phyloP scores from a whole-genome alignment of 2,113 vertebrate genomes.

The Charina bottae region DNA sequence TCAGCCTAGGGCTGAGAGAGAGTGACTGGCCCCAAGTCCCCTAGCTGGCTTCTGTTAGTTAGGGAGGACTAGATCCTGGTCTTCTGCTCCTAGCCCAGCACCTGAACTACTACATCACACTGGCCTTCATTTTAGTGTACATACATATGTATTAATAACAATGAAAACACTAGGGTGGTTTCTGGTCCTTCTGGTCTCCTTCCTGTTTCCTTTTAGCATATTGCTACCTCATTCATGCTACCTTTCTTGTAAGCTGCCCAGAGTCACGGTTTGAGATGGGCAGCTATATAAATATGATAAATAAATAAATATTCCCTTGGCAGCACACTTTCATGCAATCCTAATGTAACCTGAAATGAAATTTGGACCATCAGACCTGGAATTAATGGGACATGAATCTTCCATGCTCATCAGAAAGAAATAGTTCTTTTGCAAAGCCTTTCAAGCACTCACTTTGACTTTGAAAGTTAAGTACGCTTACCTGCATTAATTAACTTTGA shows the following conservation, averaged over 20 bases:
- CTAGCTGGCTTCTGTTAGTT: not conserved
- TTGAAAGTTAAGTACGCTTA: not conserved
- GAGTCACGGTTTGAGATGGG: not conserved
- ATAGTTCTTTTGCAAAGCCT: not conserved
- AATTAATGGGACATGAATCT: not conserved
- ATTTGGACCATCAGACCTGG: not conserved
- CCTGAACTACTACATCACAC: not conserved
- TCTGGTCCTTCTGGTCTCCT: not conserved
- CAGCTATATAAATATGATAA: not conserved
- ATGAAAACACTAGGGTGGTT: not conserved
- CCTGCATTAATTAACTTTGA: not conserved
- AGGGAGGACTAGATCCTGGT: not conserved
- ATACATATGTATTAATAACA: not conserved
- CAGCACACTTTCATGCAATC: not conserved
- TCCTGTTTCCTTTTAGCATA: not conserved
- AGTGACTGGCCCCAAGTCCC: not conserved
- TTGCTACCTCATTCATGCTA: not conserved
- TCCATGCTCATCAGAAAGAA: not conserved
- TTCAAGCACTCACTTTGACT: not conserved
- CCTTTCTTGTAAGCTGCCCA: not conserved
- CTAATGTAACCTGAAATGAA: not conserved
- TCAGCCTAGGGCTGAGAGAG: not conserved
- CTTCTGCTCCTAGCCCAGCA: not conserved
- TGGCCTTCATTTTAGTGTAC: not conserved
- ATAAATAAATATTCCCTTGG: not conserved